Conservation (phyloP, 2,797 vertebrate species). For the Acanthis flammea region DNA sequence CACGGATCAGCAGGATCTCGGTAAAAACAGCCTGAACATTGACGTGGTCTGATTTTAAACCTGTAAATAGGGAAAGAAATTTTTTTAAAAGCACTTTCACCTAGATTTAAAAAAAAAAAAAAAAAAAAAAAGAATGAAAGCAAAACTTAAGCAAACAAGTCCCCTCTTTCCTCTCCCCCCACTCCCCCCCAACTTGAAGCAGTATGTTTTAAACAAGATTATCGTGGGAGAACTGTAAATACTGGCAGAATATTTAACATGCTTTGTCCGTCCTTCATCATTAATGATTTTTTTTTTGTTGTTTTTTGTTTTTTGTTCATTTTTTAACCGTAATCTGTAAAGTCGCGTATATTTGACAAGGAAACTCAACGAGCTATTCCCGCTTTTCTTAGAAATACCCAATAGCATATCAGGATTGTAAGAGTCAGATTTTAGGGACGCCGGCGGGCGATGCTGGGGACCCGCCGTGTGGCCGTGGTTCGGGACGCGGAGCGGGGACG, state of each 20-base stretch:
- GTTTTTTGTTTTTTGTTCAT: neutral
- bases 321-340: slow-evolving; percentile 73
- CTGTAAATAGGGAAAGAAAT: slow-evolving; percentile 96
- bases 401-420: slow-evolving; percentile 73
- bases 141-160: slow-evolving; percentile 71
- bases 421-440: slow-evolving; percentile 68
- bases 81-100: slow-evolving; percentile 99
- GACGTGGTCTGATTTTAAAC: slow-evolving; percentile 79
- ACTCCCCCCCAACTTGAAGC: slow-evolving; percentile 40
- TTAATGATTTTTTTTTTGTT: neutral
- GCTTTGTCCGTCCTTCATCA: slow-evolving; percentile 79
- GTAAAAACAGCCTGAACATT: slow-evolving; percentile 68
- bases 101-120: slow-evolving; percentile 82
- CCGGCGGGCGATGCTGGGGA: neutral
- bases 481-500: neutral
- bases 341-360: slow-evolving; percentile 73
- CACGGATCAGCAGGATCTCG: slow-evolving; percentile 49
- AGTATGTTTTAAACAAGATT: slow-evolving; percentile 76
- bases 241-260: slow-evolving; percentile 82
- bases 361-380: slow-evolving; percentile 74
- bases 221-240: slow-evolving; percentile 82
- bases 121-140: slow-evolving; percentile 55
- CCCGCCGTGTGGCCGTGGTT: neutral
- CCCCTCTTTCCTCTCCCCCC: neutral
- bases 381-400: slow-evolving; percentile 72